Base-by-base conservation (phyloP, 2,113 vertebrate species). In the Leiothrix lutea region DNA sequence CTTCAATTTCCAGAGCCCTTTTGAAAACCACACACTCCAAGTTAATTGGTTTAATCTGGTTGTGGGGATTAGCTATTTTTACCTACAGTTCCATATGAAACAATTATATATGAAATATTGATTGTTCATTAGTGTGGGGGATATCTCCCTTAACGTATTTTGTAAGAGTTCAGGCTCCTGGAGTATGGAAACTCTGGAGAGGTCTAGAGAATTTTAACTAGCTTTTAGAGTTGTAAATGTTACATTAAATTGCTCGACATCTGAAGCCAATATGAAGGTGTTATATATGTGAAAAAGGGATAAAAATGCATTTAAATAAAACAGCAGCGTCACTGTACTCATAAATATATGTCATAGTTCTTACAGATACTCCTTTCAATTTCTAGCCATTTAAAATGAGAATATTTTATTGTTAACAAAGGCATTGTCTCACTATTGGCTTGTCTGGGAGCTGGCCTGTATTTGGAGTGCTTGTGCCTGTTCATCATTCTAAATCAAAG, bases 61-160 rank as follows among this genome's bases (percentile, higher is more conserved):
- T 79, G 57, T 53, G 66, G 38, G 65, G 29, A 83, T 72, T 75
- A 86, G 44, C 69, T 94, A 24, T 69, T 95, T 94, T 91, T 87
- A 95, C 80, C 74, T 91, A 48, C 48, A 94, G 61, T 83, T 64
- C 56, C n/a, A 31, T 45, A 72, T 20, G 31, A 85, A 93, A 91
- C 48, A 72, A 84, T 72, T 61, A 51, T 71, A 51, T 31, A 84
- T 51, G 57, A 88, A 88, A 85, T 90, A 94, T 51, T 64, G 70
- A 92, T 85, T 81, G 38, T 23, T 83, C 50, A 61, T 94, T 88
- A 83, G 53, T 16, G 42, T 7, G 9, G 47, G 10, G 13, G 9
- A 66, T 86, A 47, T 29, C 17, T 88, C 54, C 36, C 31, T 77
- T 83, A 80, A 80, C 13, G 24, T 8, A 54, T 84, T 92, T 83